Evolutionary conservation across 2,113 vertebrate species (phyloP).

Genomic region (Hipposideros armiger): DNA sequence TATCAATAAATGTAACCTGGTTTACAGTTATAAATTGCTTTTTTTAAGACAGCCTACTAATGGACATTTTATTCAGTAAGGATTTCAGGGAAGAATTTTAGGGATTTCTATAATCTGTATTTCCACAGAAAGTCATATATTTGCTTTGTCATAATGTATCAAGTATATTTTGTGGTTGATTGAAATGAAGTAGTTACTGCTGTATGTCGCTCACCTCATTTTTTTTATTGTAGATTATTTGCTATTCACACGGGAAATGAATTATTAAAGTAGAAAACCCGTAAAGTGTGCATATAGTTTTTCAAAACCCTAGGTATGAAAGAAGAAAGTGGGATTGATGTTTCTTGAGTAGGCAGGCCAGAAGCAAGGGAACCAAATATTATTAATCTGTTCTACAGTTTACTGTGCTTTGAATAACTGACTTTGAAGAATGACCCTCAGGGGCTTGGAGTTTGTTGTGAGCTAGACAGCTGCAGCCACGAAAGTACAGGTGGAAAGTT

Average conservation of each 20-base stretch:
- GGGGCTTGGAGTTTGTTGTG: not conserved
- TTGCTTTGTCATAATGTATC: not conserved
- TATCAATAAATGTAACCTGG: not conserved
- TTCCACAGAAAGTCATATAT: not conserved
- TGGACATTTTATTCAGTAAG: conserved; percentile 5
- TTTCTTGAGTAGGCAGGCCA: not conserved
- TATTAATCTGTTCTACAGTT: not conserved
- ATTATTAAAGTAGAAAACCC: conserved; percentile 22
- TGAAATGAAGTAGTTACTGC: conserved; percentile 24
- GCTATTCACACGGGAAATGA: not conserved
- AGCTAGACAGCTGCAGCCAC: not conserved
- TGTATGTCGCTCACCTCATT: conserved; percentile 10
- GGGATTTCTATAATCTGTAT: not conserved
- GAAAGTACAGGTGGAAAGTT: not conserved
- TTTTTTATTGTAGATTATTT: conserved; percentile 52
- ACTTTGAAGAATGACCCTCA: conserved; percentile 37
- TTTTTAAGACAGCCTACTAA: not conserved
- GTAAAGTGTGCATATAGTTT: not conserved
- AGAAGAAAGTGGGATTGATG: conserved; percentile 24
- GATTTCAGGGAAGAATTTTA: not conserved
- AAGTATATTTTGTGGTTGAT: conserved; percentile 13
- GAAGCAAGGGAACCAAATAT: not conserved
- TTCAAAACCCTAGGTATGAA: not conserved
- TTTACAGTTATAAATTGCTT: not conserved
- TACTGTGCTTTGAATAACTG: conserved; percentile 15